Evolutionary conservation across 2,888 invertebrate genomes (phyloP), one percentile per base, ranked within the genome.

Genomic region (Yponomeuta cagnagella): DNA sequence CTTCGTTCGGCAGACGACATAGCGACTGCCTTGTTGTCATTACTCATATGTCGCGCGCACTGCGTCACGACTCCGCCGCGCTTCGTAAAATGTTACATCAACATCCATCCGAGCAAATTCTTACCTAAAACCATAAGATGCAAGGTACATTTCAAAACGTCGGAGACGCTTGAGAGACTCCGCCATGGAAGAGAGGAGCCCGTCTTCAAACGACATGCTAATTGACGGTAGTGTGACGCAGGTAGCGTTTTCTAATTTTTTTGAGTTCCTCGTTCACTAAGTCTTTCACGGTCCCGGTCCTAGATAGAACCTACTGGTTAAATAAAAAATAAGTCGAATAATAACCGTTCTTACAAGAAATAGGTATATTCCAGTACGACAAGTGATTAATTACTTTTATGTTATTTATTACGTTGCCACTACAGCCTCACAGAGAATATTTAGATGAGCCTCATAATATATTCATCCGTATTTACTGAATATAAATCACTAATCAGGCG

Each of bases 171-270:
- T 65, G 65, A 65, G 74, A 75, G 75, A 73, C 48, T 43, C 43
- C 43, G 43, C 43, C 43, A 43, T 71, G 70, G 71, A 10, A 31
- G 30, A 81, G 80, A 83, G 83, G 82, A 86, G 80, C 83, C 84
- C 82, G 83, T 89, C 90, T 90, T 88, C 88, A 88, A 89, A 89
- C 85, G 86, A 89, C 85, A 89, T 89, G 89, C 88, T 91, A 91
- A 91, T 91, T 91, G 90, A 90, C 86, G 84, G 78, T 80, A 82
- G 84, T 81, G 85, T 83, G 85, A 86, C 84, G 81, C 82, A 52
- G 48, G 48, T 52, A 31, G 23, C 52, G 52, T 23, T 52, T 67
- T 43, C 31, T 67, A 37, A 1, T 37, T 67, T 68, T 68, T 68
- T 68, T 31, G 23, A 48, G 58, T 48, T 31, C 68, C 68, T 48